Base-by-base conservation (phyloP, 1,140 invertebrate species). In the Carposina sasakii region DNA sequence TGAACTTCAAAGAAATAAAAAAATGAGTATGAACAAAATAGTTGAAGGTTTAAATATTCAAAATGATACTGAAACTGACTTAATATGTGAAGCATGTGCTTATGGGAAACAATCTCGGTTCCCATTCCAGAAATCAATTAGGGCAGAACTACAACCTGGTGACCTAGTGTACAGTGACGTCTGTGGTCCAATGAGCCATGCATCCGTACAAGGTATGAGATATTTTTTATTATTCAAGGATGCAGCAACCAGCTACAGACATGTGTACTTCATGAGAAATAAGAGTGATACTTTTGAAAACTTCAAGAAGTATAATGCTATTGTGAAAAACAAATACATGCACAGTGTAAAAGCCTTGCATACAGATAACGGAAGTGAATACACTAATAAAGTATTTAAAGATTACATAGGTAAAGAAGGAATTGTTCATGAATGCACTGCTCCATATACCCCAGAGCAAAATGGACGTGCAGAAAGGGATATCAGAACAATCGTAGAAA, bases 211-310 rank as follows among this genome's bases (percentile, higher is more conserved):
- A 54, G 76, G 78, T 47, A 68, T 68, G 43, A 58, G 48, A 54
- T 87, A 76, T 52, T 83, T 85, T 61, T 41, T 87, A 10, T 19
- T 75, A 1, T 76, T 87, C 24, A 87, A 78, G 55, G 85, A 87
- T 68, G 71, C 77, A 17, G 60, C 30, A 10, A 64, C 68, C 41
- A 60, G 60, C 48, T 85, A 69, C 44, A 54, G 63, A 37, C 44
- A 60, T 70, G 71, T 84, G 19, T 85, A 78, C 59, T 84, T 86
- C 54, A 44, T 73, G 0, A 76, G 68, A 39, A 34, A 77, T 24
- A 84, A 86, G 57, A 63, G 55, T 53, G 75, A 85, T 54, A 69
- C 78, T 0, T 54, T 65, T 15, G 46, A 66, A 5, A 24, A 22
- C 21, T 74, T 71, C 28, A 72, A 69, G 57, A 64, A 61, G 34